Conservation (phyloP, 2,797 vertebrate species). For the Myoxocephalus aenaeus region DNA sequence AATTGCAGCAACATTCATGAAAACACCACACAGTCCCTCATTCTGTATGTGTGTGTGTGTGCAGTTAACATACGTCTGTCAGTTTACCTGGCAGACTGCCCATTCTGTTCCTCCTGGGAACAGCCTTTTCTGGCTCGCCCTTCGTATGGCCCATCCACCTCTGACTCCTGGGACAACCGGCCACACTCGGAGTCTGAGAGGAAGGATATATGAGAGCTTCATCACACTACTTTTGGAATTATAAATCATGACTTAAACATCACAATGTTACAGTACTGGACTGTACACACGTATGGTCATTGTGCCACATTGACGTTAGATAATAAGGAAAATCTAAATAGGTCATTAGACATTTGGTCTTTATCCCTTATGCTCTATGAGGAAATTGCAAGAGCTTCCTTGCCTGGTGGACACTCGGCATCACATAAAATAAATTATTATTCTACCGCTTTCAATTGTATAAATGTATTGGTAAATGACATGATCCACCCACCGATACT, state of each 20-base stretch:
- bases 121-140: slow-evolving; percentile 54
- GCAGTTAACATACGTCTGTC: neutral
- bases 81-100: slow-evolving; percentile 80
- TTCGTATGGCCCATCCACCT: slow-evolving; percentile 60
- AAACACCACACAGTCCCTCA: neutral
- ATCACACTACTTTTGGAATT: neutral
- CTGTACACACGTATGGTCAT: neutral
- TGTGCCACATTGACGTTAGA: neutral
- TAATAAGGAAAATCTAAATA: slow-evolving; percentile 22
- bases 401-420: slow-evolving; percentile 39
- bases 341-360: slow-evolving; percentile 12
- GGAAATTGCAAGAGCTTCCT: slow-evolving; percentile 26
- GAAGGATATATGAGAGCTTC: neutral
- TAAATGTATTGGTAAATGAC: neutral
- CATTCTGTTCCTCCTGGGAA: slow-evolving; percentile 71
- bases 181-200: slow-evolving; percentile 75
- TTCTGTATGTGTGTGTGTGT: slow-evolving; percentile 4
- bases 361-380: slow-evolving; percentile 17
- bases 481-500: slow-evolving; percentile 79
- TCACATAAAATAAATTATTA: slow-evolving; percentile 46
- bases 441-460: neutral
- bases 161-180: slow-evolving; percentile 71
- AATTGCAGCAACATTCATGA: neutral
- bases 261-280: neutral
- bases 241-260: neutral